phyloP scores from a whole-genome alignment of 2,113 vertebrate genomes.

The Alectura lathami region DNA sequence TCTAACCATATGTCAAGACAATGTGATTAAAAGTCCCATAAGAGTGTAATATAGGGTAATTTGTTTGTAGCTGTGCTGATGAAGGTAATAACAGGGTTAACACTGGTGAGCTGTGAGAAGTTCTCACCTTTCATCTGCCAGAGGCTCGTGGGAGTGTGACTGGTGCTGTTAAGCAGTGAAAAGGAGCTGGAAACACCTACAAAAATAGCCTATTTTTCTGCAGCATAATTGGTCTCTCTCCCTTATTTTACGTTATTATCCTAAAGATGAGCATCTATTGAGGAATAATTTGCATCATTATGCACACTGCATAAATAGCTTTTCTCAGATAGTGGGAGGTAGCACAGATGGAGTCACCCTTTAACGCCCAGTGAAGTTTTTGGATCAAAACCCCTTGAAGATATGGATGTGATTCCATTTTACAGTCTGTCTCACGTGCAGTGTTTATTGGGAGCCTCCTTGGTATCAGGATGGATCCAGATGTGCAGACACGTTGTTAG shows the following conservation, averaged over 20 bases:
- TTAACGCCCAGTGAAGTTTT: not conserved
- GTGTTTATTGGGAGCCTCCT: not conserved
- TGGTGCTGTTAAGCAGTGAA: constrained; percentile 22
- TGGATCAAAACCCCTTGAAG: not conserved
- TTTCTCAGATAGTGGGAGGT: not conserved
- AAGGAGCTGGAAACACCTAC: constrained; percentile 40
- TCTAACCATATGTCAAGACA: constrained; percentile 11
- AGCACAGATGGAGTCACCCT: not conserved
- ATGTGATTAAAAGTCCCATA: not conserved
- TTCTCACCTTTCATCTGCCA: constrained; percentile 45
- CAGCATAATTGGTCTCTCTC: not conserved
- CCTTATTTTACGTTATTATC: constrained; percentile 20
- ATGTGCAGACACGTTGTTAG: accelerated
- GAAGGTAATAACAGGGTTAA: constrained; percentile 55
- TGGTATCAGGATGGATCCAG: not conserved
- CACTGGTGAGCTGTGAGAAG: not conserved
- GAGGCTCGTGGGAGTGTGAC: constrained; percentile 53
- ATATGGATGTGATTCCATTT: not conserved
- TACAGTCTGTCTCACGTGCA: not conserved
- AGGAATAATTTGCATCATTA: constrained; percentile 2
- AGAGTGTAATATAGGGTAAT: not conserved
- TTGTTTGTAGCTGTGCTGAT: not conserved
- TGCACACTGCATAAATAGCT: not conserved
- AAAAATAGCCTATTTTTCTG: constrained; percentile 35
- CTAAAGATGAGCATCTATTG: not conserved